Percentiles rank a stretch among this genome's conserved stretches.
Conservation (phyloP, 2,888 invertebrate genomes). For the Ennomos quercinarius region DNA sequence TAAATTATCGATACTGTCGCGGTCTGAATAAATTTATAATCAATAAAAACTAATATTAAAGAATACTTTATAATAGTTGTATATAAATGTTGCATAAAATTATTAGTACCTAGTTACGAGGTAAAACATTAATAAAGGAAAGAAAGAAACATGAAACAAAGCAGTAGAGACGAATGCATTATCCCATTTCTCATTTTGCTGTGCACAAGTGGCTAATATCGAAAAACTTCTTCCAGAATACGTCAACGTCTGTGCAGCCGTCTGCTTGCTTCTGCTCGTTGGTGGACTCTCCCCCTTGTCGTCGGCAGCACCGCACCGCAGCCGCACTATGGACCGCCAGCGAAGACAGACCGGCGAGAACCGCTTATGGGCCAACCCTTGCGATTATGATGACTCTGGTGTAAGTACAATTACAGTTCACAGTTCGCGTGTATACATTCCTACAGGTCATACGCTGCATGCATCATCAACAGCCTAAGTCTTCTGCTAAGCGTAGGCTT, state of each 20-base stretch:
- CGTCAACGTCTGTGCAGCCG: constrained; percentile 81
- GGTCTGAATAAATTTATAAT: too few relatives aligned
- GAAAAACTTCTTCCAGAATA: constrained; percentile 60
- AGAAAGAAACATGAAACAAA: too few relatives aligned
- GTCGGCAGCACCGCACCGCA: constrained; percentile 71
- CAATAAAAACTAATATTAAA: too few relatives aligned
- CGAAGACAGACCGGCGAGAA: constrained; percentile 56
- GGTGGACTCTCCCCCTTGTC: constrained; percentile 70
- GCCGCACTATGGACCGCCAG: constrained; percentile 65
- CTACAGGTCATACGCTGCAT: too few relatives aligned
- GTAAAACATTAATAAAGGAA: too few relatives aligned
- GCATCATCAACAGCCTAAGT: too few relatives aligned
- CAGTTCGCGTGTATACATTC: too few relatives aligned
- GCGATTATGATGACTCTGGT: constrained; percentile 62
- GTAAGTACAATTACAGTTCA: constrained; percentile 42
- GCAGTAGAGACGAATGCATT: neutral
- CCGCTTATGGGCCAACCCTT: constrained; percentile 73
- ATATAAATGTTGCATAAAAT: too few relatives aligned
- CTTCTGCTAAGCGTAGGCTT: too few relatives aligned
- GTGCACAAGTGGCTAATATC: neutral
- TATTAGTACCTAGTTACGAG: too few relatives aligned
- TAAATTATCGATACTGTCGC: too few relatives aligned
- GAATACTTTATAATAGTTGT: too few relatives aligned
- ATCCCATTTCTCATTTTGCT: neutral
- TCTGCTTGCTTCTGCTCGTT: constrained; percentile 74